Evolutionary conservation across 53 echinoderm and acorn worm species (phyloP).

Genomic region (Astropecten irregularis): DNA sequence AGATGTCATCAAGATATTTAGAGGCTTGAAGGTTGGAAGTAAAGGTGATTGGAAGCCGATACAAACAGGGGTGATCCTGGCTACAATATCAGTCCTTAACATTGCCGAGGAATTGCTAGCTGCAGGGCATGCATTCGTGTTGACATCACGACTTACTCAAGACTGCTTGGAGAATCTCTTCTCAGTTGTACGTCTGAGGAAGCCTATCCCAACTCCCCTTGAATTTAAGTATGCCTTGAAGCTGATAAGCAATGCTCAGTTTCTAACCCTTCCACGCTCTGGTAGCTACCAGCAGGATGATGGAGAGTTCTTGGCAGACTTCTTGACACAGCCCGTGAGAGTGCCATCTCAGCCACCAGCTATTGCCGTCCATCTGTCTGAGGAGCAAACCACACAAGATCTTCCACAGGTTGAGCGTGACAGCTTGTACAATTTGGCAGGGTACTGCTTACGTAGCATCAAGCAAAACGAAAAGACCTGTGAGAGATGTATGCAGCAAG

Average conservation of each 20-base stretch:
- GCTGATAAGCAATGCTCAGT: conserved; percentile 69
- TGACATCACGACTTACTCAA: conserved; percentile 64
- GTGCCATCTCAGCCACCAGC: neutral
- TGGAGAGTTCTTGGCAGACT: conserved; percentile 54
- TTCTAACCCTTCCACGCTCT: conserved; percentile 45
- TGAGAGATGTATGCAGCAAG: conserved; percentile 14
- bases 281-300: conserved; percentile 65
- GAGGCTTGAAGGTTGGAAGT: conserved; percentile 32
- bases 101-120: conserved; percentile 67
- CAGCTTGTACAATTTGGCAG: conserved; percentile 65
- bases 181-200: conserved; percentile 59
- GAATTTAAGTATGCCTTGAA: conserved; percentile 69
- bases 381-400: neutral
- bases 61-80: conserved; percentile 66
- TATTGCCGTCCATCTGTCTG: neutral
- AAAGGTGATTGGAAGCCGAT: conserved; percentile 75
- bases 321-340: neutral
- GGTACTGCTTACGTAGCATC: conserved; percentile 53
- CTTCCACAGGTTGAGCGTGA: conserved; percentile 26
- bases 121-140: conserved; percentile 51
- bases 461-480: conserved; percentile 49
- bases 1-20: conserved; percentile 57
- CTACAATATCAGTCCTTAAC: conserved; percentile 58
- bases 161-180: conserved; percentile 77
- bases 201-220: conserved; percentile 75